Evolutionary conservation across 2,797 vertebrate genomes (phyloP).

Genomic region (Buphagus erythrorhynchus): DNA sequence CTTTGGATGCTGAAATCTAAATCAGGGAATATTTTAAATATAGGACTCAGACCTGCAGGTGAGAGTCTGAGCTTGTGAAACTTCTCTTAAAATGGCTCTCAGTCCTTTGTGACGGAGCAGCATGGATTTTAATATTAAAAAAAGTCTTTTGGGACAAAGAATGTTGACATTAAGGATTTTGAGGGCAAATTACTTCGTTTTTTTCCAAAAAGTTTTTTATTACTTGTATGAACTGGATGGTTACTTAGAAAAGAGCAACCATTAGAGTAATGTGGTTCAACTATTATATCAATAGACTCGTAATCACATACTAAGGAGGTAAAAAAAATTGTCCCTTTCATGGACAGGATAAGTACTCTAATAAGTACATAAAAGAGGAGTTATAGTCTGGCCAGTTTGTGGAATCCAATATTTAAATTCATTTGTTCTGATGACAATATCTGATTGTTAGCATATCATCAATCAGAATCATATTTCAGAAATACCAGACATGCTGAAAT

Average conservation of each 20-base stretch:
- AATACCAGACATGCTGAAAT: not conserved
- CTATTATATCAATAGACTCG: not conserved
- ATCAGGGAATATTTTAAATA: not conserved
- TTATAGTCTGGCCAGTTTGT: not conserved
- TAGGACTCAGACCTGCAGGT: not conserved
- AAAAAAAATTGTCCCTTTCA: not conserved
- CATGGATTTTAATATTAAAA: not conserved
- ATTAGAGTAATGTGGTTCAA: not conserved
- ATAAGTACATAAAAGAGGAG: not conserved
- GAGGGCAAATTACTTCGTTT: not conserved
- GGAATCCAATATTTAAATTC: not conserved
- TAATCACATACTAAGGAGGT: not conserved
- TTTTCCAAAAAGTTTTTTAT: not conserved
- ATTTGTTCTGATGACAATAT: not conserved
- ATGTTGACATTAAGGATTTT: not conserved
- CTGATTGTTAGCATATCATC: not conserved
- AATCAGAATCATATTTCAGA: not conserved
- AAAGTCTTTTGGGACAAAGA: fast-evolving
- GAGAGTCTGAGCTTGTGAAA: not conserved
- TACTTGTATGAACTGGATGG: not conserved
- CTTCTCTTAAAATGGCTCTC: not conserved
- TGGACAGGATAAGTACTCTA: not conserved
- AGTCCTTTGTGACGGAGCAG: not conserved
- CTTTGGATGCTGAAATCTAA: not conserved
- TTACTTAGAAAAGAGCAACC: not conserved